These are phyloP conservation scores for Scaptomyza parva DNA, from an alignment of 2,888 invertebrate genomes.

Conservation along the genomic window DNA sequence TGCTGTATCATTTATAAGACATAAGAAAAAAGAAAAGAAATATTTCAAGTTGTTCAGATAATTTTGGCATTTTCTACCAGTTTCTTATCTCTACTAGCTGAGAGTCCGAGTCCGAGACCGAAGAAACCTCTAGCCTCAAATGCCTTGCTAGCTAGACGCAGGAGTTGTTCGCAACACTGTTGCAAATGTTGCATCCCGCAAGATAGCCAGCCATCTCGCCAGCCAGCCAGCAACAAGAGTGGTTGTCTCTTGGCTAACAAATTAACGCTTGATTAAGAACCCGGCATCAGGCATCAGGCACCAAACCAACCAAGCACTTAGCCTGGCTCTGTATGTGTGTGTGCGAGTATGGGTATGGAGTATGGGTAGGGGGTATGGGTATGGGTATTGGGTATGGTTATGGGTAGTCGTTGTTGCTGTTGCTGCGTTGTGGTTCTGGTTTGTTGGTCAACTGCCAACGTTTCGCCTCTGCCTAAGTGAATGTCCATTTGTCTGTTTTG, in stretches of 20 bases:
- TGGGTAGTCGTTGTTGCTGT: constrained; percentile 23
- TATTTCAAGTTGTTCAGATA: constrained; percentile 12
- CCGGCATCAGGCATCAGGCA: constrained; percentile 38
- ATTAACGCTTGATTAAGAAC: constrained; percentile 75
- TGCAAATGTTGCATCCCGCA: constrained; percentile 37
- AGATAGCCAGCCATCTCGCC: too few relatives aligned
- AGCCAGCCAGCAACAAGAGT: not conserved
- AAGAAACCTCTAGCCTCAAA: not conserved
- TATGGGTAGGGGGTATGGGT: not conserved
- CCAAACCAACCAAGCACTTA: constrained; percentile 53
- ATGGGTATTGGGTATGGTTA: not conserved
- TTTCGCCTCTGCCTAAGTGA: constrained; percentile 3
- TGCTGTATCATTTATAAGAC: constrained; percentile 1
- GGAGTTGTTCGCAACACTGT: constrained; percentile 39
- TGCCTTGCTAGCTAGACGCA: not conserved
- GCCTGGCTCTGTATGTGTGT: constrained; percentile 5
- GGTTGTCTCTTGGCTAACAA: constrained; percentile 60
- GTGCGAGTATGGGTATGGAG: not conserved
- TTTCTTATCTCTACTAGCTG: not conserved
- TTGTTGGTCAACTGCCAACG: constrained; percentile 20
- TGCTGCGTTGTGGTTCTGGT: constrained; percentile 44
- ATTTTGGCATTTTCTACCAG: constrained; percentile 15
- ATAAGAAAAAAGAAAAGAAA: too few relatives aligned
- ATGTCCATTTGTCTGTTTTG: constrained; percentile 14
- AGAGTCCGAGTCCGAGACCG: not conserved